Conservation (phyloP, 2,888 invertebrate species). For the Drosophila nr. medialis region DNA sequence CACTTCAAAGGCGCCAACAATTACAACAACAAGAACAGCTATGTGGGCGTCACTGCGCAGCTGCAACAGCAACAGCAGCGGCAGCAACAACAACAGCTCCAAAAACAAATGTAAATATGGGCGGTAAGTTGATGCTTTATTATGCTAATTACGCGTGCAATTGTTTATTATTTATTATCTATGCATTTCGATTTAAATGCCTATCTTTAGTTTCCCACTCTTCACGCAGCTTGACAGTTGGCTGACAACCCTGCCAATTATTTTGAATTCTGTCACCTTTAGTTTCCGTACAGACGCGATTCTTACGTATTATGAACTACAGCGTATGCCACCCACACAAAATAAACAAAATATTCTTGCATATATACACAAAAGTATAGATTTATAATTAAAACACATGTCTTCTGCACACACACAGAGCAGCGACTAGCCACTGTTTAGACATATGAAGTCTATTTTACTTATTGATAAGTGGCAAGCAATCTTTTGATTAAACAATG, state of each 20-base stretch:
- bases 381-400: slow-evolving; percentile 55
- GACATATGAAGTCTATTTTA: slow-evolving; percentile 17
- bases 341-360: slow-evolving; percentile 19
- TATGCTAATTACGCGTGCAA: slow-evolving; percentile 69
- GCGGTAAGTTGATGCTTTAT: slow-evolving; percentile 67
- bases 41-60: slow-evolving; percentile 64
- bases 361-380: slow-evolving; percentile 13
- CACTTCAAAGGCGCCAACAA: slow-evolving; percentile 78
- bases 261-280: slow-evolving; percentile 30
- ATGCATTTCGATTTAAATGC: slow-evolving; percentile 53
- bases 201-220: slow-evolving; percentile 46
- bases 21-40: slow-evolving; percentile 27
- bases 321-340: slow-evolving; percentile 49
- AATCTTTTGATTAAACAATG: slow-evolving; percentile 22
- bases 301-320: slow-evolving; percentile 23
- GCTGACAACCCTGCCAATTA: slow-evolving; percentile 40
- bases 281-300: slow-evolving; percentile 16
- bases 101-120: slow-evolving; percentile 58
- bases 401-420: neutral
- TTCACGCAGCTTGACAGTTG: slow-evolving; percentile 18
- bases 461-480: slow-evolving; percentile 11
- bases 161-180: slow-evolving; percentile 60
- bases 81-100: slow-evolving; percentile 29
- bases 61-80: slow-evolving; percentile 48
- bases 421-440: slow-evolving; percentile 39